Evolutionary conservation across 92 coral and sea anemone species (phyloP), one percentile per base, ranked within the genome.

Genomic region (Hydrozoanthus gracilis): DNA sequence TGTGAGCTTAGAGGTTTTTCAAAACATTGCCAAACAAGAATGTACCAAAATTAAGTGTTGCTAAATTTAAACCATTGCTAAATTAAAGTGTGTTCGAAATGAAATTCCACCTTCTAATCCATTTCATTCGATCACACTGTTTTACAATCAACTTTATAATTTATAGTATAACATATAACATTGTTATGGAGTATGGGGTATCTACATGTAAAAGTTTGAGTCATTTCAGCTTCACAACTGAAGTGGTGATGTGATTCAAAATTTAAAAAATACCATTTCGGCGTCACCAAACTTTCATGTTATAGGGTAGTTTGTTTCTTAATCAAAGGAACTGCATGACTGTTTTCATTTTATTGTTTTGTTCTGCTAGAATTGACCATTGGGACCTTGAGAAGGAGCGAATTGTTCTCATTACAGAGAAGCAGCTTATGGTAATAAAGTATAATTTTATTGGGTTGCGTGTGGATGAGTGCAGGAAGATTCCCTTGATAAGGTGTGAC

Each of bases 331-430:
- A 54, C 60, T 76, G n/a, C 14, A 76, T 7, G 27, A 7, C 10
- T 49, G 13, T 55, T 9, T 76, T 76, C 48, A 76, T 76, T 11
- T 15, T 52, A 13, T 49, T 47, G 2, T 14, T 11, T 49, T 55
- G n/a, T 86, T 60, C 48, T 47, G 70, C 17, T 46, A 96, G 99
- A 88, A 96, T 96, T 87, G 99, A 96, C 61, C 99, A 96, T 85
- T 96, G 99, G 99, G 99, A 96, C 86, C 96, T 92, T 82, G 99
- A 96, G 83, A 96, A 95, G 82, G 99, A 96, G 82, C 86, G 96
- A 47, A 89, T 96, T 18, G 88, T 96, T 27, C 82, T 96, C 1
- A 89, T 96, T 72, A 96, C 96, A 7, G 89, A 96, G 89, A 95
- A 93, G 50, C 88, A 91, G 64, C 92, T 96, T 9, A 69, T 95